These are phyloP conservation scores for Eristalinus sepulchralis DNA, from an alignment of 2,888 invertebrate genomes.

Conservation along the genomic window DNA sequence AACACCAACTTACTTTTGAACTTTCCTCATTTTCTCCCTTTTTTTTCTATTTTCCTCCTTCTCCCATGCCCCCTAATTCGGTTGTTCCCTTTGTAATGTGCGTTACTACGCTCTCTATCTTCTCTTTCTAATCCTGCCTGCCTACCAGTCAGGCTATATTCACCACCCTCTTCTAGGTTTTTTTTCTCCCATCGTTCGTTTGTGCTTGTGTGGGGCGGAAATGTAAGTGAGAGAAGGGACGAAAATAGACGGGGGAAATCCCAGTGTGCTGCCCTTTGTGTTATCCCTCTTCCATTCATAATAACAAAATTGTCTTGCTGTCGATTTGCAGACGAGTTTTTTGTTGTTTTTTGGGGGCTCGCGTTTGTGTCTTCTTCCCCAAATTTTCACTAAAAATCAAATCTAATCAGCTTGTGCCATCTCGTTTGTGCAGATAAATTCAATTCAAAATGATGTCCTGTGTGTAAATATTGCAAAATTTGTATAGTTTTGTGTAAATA, in stretches of 20 bases:
- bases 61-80: neutral
- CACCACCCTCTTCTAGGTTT: constrained; percentile 26
- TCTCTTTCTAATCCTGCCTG: constrained; percentile 44
- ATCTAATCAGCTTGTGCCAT: constrained; percentile 2
- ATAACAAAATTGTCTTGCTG: constrained; percentile 56
- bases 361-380: constrained; percentile 22
- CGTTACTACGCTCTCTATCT: constrained; percentile 39
- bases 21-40: neutral
- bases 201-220: constrained; percentile 35
- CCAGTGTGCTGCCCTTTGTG: constrained; percentile 61
- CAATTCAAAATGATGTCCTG: neutral
- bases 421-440: constrained; percentile 34
- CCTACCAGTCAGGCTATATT: neutral
- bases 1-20: constrained; percentile 16
- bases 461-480: constrained; percentile 27
- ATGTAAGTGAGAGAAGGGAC: constrained; percentile 44
- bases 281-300: constrained; percentile 58
- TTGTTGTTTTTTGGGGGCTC: neutral
- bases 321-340: constrained; percentile 13
- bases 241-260: constrained; percentile 52
- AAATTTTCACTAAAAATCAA: neutral
- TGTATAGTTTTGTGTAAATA: constrained; percentile 50
- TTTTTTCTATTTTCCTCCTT: neutral
- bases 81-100: constrained; percentile 30
- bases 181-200: neutral